These are phyloP conservation scores for Ostrea denselamellosa DNA, from an alignment of 1,140 invertebrate genomes.

Conservation along the genomic window DNA sequence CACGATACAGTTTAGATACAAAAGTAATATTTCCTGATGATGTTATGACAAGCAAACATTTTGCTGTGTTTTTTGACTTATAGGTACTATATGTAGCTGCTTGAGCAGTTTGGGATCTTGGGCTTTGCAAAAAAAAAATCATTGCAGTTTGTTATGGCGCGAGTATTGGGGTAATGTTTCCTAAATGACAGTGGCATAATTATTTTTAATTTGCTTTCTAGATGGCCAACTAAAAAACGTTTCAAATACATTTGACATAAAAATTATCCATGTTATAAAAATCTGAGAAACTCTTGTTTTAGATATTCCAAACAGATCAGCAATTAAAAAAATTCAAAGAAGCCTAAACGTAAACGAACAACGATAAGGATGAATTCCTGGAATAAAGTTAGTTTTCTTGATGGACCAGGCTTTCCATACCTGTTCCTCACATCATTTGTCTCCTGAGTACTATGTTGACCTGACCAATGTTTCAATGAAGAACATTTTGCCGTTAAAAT, in stretches of 20 bases:
- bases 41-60: too few species aligned
- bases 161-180: too few species aligned
- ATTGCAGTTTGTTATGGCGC: constrained; percentile 42
- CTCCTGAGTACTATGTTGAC: background rate
- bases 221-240: constrained; percentile 35
- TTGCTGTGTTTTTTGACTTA: too few species aligned
- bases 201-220: constrained; percentile 29
- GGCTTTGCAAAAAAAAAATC: constrained; percentile 42
- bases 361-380: constrained; percentile 38
- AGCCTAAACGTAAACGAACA: too few species aligned
- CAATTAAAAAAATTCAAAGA: too few species aligned
- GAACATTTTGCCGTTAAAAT: background rate
- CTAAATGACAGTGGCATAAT: constrained; percentile 44
- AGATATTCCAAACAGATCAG: too few species aligned
- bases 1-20: constrained; percentile 47
- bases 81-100: too few species aligned
- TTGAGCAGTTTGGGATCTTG: too few species aligned
- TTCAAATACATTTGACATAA: background rate
- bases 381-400: constrained; percentile 7
- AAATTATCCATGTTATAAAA: too few species aligned
- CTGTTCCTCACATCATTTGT: background rate
- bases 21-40: constrained; percentile 33
- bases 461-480: constrained; percentile 41
- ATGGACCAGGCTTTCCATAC: constrained; percentile 43
- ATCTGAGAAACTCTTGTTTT: too few species aligned